Evolutionary conservation across 2,888 invertebrate species (phyloP).

Genomic region (Endomychus coccineus): DNA sequence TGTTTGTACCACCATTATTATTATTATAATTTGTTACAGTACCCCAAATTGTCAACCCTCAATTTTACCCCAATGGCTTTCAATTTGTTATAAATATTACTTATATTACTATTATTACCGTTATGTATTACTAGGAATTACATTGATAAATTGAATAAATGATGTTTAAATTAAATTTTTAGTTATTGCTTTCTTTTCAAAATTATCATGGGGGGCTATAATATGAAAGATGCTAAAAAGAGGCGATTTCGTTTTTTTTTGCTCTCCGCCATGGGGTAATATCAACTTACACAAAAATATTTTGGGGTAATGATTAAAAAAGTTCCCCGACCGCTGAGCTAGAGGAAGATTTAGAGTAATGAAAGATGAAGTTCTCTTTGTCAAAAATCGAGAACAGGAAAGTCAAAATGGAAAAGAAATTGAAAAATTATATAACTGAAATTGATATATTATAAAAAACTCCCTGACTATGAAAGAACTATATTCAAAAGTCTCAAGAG

Average conservation of each 20-base stretch:
- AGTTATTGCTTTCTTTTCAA: conserved; percentile 23
- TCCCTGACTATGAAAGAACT: too few species aligned
- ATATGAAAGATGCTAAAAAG: too few species aligned
- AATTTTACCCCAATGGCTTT: conserved; percentile 13
- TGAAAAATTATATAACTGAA: too few species aligned
- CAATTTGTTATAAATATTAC: conserved; percentile 14
- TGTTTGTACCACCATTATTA: conserved; percentile 16
- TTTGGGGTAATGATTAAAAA: conserved; percentile 22
- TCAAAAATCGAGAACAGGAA: too few species aligned
- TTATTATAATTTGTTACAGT: conserved; percentile 16
- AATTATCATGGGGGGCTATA: conserved; percentile 18
- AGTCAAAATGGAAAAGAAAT: too few species aligned
- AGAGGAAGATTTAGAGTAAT: too few species aligned
- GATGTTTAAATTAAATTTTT: conserved; percentile 21
- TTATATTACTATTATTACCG: conserved; percentile 16
- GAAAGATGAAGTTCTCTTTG: too few species aligned
- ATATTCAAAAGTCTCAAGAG: too few species aligned
- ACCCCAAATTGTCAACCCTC: conserved; percentile 16
- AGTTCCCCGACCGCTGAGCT: conserved; percentile 16
- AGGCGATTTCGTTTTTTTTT: conserved; percentile 19
- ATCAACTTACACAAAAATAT: conserved; percentile 22
- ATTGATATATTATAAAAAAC: too few species aligned
- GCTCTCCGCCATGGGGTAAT: conserved; percentile 20
- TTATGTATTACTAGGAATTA: conserved; percentile 18
- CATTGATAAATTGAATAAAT: conserved; percentile 19